These are phyloP conservation scores for Porites divaricata DNA, from an alignment of 92 coral and sea anemone genomes.

Conservation along the genomic window DNA sequence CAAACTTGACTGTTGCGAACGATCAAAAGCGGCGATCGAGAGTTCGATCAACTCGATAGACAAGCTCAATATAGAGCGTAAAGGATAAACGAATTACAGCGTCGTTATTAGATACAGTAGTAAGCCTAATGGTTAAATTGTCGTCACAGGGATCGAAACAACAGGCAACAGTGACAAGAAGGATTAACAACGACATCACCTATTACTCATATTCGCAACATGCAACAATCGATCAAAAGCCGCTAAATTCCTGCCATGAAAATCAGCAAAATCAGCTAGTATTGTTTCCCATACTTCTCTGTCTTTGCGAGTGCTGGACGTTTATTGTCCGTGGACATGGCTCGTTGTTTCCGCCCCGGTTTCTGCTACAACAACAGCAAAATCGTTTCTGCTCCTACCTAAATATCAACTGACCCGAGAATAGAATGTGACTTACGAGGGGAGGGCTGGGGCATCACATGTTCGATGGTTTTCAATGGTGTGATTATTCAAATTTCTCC, in stretches of 20 bases:
- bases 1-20: background rate
- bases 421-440: background rate
- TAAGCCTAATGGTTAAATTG: background rate
- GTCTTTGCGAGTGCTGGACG: slow-evolving; percentile 32
- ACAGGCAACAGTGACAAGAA: slow-evolving; percentile 13
- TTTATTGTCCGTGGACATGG: slow-evolving; percentile 38
- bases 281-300: slow-evolving; percentile 36
- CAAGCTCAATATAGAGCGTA: background rate
- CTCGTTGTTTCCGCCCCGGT: background rate
- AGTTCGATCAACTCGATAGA: background rate
- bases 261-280: slow-evolving; percentile 6
- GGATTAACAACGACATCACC: slow-evolving; percentile 22
- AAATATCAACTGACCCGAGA: background rate
- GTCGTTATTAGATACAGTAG: background rate
- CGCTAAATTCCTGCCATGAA: background rate
- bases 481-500: slow-evolving; percentile 19
- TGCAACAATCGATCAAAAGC: background rate
- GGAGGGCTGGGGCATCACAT: slow-evolving; percentile 36
- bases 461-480: background rate
- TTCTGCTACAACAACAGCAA: background rate
- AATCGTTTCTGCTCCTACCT: background rate
- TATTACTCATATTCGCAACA: slow-evolving; percentile 4
- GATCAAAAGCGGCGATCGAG: background rate
- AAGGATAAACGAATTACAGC: background rate
- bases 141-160: background rate